These are phyloP conservation scores for Miichthys miiuy DNA, from an alignment of 2,797 vertebrate genomes.

Conservation along the genomic window DNA sequence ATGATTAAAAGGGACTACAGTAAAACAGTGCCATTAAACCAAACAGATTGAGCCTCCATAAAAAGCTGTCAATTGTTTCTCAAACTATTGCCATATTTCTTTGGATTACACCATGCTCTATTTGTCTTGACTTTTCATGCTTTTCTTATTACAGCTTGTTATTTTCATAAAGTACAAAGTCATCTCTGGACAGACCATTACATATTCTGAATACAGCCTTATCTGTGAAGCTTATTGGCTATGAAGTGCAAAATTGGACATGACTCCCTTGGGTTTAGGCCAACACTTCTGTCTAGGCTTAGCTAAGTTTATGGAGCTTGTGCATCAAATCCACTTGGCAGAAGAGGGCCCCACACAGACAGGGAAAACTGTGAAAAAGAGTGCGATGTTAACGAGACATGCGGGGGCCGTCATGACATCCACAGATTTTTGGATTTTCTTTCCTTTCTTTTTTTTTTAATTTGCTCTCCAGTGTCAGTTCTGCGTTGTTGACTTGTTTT, in stretches of 20 bases:
- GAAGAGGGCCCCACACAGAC: conserved; percentile 37
- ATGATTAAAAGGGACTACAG: conserved; percentile 9
- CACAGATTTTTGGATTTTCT: conserved; percentile 31
- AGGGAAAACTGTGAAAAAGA: conserved; percentile 63
- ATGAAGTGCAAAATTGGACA: conserved; percentile 71
- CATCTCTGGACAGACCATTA: conserved; percentile 55
- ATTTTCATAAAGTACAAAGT: conserved; percentile 57
- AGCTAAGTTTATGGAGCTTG: conserved; percentile 70
- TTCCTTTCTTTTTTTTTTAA: too few species aligned
- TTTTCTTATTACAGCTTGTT: conserved; percentile 44
- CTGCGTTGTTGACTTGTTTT: conserved; percentile 58
- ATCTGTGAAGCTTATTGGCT: conserved; percentile 60
- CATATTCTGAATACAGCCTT: conserved; percentile 53
- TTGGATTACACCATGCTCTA: conserved; percentile 41
- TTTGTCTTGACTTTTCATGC: conserved; percentile 34
- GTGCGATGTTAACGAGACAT: conserved; percentile 60
- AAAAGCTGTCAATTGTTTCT: conserved; percentile 32
- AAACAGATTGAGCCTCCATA: conserved; percentile 34
- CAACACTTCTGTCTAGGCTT: conserved; percentile 65
- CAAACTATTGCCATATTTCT: conserved; percentile 46
- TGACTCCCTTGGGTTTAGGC: conserved; percentile 56
- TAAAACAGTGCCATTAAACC: conserved; percentile 19
- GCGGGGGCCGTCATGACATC: conserved; percentile 48
- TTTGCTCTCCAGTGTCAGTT: conserved; percentile 35
- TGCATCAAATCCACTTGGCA: conserved; percentile 66